Percentiles rank a stretch among this genome's conserved stretches.
phyloP scores from a whole-genome alignment of 2,797 vertebrate species.

The Pseudochaenichthys georgianus region DNA sequence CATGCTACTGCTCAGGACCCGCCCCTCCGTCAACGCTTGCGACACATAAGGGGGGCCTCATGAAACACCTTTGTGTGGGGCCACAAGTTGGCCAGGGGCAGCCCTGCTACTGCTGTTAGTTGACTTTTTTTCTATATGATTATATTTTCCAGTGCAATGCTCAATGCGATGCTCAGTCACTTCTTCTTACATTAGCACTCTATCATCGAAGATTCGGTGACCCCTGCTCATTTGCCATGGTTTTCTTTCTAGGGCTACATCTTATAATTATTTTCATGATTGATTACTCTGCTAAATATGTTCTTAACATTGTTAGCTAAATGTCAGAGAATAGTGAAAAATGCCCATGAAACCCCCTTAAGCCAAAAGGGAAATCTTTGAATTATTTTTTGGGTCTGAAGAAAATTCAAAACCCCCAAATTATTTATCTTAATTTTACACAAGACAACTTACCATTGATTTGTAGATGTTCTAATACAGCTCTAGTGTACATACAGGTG shows the following conservation, averaged over 20 bases:
- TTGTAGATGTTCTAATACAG: neutral
- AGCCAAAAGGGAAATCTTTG: fast-evolving
- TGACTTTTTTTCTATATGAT: fast-evolving
- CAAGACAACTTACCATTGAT: neutral
- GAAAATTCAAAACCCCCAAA: neutral
- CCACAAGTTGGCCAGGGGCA: too few species aligned
- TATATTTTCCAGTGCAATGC: neutral
- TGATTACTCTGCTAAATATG: neutral
- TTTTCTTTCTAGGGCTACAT: too few species aligned
- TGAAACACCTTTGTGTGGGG: too few species aligned
- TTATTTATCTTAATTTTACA: neutral
- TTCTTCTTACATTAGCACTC: neutral
- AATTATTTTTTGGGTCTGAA: neutral
- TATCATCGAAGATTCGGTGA: neutral
- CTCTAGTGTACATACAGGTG: neutral
- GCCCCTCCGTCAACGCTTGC: too few species aligned
- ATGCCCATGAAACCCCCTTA: neutral
- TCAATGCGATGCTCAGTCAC: neutral
- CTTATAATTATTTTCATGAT: neutral
- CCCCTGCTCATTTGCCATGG: too few species aligned
- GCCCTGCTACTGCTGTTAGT: neutral
- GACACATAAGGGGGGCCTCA: too few species aligned
- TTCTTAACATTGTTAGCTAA: neutral
- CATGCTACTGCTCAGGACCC: too few species aligned
- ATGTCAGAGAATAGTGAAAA: neutral